Conservation (phyloP, 2,797 vertebrate species). For the Xyrichtys novacula region DNA sequence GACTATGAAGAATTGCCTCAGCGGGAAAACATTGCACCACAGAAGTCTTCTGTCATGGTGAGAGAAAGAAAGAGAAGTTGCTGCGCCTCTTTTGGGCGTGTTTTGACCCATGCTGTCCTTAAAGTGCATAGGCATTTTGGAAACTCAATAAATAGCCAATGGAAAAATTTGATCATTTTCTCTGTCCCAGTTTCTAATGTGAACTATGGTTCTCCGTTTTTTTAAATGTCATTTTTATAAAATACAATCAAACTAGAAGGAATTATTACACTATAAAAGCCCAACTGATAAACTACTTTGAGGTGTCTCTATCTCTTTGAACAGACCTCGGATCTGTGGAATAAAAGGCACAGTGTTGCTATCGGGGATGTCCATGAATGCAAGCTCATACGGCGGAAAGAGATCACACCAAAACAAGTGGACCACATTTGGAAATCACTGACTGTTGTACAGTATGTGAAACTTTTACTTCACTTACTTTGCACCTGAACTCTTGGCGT, state of each 20-base stretch:
- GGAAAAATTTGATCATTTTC: not conserved
- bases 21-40: conserved; percentile 81
- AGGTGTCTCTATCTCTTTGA: conserved; percentile 3
- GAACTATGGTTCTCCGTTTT: conserved; percentile 6
- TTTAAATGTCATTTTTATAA: not conserved
- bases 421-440: conserved; percentile 95
- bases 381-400: conserved; percentile 88
- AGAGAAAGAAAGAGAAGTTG: conserved; percentile 32
- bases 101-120: not conserved
- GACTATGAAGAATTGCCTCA: conserved; percentile 83
- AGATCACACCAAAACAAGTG: conserved; percentile 88
- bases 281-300: no score
- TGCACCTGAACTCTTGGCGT: not conserved
- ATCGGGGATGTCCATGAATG: conserved; percentile 93
- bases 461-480: not conserved
- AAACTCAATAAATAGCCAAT: not conserved
- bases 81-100: not conserved
- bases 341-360: conserved; percentile 95
- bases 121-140: not conserved
- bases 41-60: conserved; percentile 82
- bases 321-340: conserved; percentile 88
- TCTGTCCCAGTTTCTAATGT: not conserved
- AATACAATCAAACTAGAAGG: no score
- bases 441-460: conserved; percentile 79
- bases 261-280: no score